phyloP scores from a whole-genome alignment of 2,888 invertebrate species.

The Melieria picta region DNA sequence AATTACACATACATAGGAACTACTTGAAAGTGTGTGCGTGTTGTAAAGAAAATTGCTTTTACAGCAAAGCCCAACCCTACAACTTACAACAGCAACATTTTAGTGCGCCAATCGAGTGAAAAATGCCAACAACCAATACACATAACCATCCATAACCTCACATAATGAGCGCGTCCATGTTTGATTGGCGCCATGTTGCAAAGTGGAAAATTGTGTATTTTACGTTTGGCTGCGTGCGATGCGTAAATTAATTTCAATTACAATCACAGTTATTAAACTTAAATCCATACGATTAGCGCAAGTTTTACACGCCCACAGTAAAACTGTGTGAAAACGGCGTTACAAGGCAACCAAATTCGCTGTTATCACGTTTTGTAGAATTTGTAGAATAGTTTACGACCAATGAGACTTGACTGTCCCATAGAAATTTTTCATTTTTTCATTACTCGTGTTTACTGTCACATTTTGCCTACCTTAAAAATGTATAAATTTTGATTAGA shows the following conservation, averaged over 20 bases:
- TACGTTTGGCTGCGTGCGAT: neutral
- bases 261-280: neutral
- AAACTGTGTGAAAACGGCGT: neutral
- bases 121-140: neutral
- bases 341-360: no score
- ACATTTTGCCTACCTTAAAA: no score
- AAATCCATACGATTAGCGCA: neutral
- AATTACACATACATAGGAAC: neutral
- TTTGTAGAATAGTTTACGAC: neutral
- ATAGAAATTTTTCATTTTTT: no score
- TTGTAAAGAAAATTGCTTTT: constrained; percentile 15
- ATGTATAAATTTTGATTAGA: no score
- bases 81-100: neutral
- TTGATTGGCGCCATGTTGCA: constrained; percentile 9
- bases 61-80: neutral
- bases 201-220: constrained; percentile 25
- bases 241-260: neutral
- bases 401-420: neutral
- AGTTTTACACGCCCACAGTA: neutral
- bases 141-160: neutral
- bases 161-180: constrained; percentile 5
- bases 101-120: neutral
- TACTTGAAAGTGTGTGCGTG: no score
- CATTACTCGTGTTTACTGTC: no score
- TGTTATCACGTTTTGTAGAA: neutral